phyloP scores from a whole-genome alignment of 2,888 invertebrate genomes.

The Odontomyia ornata region DNA sequence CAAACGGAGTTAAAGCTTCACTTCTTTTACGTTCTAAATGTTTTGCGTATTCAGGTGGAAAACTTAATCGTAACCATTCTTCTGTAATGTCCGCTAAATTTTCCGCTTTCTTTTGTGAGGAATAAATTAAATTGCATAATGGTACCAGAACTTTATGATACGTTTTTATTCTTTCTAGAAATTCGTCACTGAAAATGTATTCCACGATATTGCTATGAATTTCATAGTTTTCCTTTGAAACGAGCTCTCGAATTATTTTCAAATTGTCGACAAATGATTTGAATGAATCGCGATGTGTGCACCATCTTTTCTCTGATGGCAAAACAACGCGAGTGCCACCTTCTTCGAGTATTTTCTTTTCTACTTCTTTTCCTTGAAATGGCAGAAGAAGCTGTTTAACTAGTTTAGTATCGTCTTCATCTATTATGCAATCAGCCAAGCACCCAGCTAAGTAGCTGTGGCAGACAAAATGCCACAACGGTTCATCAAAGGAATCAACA shows the following conservation, averaged over 20 bases:
- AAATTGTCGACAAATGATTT: slow-evolving; percentile 23
- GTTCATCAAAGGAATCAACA: neutral
- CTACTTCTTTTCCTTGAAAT: neutral
- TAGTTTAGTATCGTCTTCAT: slow-evolving; percentile 13
- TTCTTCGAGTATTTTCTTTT: slow-evolving; percentile 27
- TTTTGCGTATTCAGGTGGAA: slow-evolving; percentile 12
- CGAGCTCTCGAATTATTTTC: neutral
- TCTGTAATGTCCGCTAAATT: slow-evolving; percentile 31
- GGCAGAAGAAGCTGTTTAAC: slow-evolving; percentile 26
- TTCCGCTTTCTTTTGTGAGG: slow-evolving; percentile 34
- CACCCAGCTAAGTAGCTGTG: slow-evolving; percentile 26
- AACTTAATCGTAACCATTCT: slow-evolving; percentile 36
- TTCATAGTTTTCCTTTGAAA: neutral
- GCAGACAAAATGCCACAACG: slow-evolving; percentile 30
- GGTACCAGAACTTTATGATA: slow-evolving; percentile 21
- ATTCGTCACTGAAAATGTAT: slow-evolving; percentile 22
- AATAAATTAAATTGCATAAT: slow-evolving; percentile 35
- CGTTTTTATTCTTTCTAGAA: slow-evolving; percentile 18
- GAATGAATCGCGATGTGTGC: slow-evolving; percentile 43
- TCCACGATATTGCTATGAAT: neutral
- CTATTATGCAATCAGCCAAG: slow-evolving; percentile 30
- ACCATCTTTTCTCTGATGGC: slow-evolving; percentile 33
- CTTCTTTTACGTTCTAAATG: slow-evolving; percentile 15
- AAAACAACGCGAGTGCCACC: slow-evolving; percentile 19
- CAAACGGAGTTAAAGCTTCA: slow-evolving; percentile 22